A percentile compares a stretch with the other conserved stretches of the same genome.
Evolutionary conservation across 1,140 invertebrate species (phyloP).

Genomic region (Ganaspis sp.): DNA sequence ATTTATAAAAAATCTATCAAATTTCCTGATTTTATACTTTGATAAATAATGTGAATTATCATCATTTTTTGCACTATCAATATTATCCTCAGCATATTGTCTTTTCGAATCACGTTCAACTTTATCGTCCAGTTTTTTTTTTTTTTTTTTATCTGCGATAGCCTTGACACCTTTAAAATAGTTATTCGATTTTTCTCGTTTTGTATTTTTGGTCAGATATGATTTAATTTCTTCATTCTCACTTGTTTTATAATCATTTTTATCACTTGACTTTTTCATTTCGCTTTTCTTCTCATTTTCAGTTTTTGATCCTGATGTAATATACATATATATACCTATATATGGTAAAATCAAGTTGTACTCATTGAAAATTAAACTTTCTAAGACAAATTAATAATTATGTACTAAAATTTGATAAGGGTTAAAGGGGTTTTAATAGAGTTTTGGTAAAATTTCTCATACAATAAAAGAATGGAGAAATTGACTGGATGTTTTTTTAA

Average conservation of each 20-base stretch:
- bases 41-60: constrained; percentile 6
- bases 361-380: too few relatives aligned
- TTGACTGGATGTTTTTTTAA: too few relatives aligned
- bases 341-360: too few relatives aligned
- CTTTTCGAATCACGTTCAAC: neutral
- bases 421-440: too few relatives aligned
- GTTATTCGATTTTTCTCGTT: neutral
- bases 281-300: neutral
- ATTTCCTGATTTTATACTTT: neutral
- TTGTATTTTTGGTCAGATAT: neutral
- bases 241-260: neutral
- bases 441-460: too few relatives aligned
- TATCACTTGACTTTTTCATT: neutral
- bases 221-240: neutral
- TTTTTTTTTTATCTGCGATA: neutral
- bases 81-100: neutral
- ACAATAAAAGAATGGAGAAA: too few relatives aligned
- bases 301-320: neutral
- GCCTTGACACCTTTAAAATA: neutral
- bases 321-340: too few relatives aligned
- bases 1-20: neutral
- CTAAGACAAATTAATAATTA: too few relatives aligned
- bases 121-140: neutral
- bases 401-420: too few relatives aligned
- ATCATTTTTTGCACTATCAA: constrained; percentile 13